phyloP scores from a whole-genome alignment of 2,888 invertebrate species.

The Drosophila greeni region DNA sequence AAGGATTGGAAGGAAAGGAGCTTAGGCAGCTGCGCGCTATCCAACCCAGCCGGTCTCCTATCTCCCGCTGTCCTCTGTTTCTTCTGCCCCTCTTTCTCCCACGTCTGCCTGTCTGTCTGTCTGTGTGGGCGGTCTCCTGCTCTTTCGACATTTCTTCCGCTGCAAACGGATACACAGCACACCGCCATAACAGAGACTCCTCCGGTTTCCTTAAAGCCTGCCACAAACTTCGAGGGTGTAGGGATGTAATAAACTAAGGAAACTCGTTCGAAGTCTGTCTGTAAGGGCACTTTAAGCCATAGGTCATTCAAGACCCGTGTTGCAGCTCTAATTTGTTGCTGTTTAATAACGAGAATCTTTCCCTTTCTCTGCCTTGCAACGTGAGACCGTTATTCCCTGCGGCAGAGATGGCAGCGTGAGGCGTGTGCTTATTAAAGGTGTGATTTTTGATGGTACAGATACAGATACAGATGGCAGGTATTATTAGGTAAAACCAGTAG shows the following conservation, averaged over 20 bases:
- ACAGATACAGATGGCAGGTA: neutral
- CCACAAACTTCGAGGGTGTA: no score
- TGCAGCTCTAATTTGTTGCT: neutral
- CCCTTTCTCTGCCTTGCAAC: slow-evolving; percentile 20
- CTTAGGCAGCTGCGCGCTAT: slow-evolving; percentile 55
- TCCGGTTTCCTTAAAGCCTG: slow-evolving; percentile 13
- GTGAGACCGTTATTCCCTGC: slow-evolving; percentile 10
- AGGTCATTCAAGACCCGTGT: neutral
- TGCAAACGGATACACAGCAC: slow-evolving; percentile 14
- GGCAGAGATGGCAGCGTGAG: slow-evolving; percentile 20
- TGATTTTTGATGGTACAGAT: slow-evolving; percentile 1
- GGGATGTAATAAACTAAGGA: neutral
- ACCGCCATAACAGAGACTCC: slow-evolving; percentile 3
- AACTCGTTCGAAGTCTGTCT: neutral
- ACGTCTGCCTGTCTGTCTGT: slow-evolving; percentile 4
- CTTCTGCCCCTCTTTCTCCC: slow-evolving; percentile 8
- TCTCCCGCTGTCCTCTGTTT: neutral
- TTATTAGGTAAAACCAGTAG: slow-evolving; percentile 18
- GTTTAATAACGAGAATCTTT: slow-evolving; percentile 51
- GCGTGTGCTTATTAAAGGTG: slow-evolving; percentile 2
- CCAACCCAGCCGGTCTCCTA: slow-evolving; percentile 22
- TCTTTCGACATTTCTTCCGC: slow-evolving; percentile 51
- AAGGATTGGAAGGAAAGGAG: slow-evolving; percentile 60
- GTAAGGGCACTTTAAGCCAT: neutral
- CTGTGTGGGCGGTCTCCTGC: slow-evolving; percentile 31